A percentile compares a stretch with the other conserved stretches of the same genome.
These are phyloP conservation scores for Turritopsis rubra DNA, from an alignment of 30 jellyfish, hydroid and myxozoan genomes.

Conservation along the genomic window DNA sequence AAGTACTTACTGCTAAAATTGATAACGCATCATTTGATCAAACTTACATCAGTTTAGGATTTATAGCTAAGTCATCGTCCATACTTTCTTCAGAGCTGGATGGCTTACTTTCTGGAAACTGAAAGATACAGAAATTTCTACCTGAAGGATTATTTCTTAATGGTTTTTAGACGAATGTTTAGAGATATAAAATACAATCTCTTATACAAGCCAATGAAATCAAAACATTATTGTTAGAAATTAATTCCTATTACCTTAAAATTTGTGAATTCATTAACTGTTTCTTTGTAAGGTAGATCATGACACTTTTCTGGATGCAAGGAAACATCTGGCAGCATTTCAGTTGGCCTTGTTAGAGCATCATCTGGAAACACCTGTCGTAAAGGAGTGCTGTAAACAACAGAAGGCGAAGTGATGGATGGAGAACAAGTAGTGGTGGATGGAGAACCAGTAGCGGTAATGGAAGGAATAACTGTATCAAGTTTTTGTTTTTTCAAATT, in stretches of 20 bases:
- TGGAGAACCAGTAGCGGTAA: not conserved
- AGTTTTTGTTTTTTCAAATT: constrained; percentile 10
- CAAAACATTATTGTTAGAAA: no score
- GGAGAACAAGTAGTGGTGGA: not conserved
- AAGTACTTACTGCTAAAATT: not conserved
- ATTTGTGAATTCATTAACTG: not conserved
- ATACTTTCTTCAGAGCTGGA: not conserved
- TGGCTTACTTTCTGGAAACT: constrained; percentile 55
- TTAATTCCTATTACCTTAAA: constrained; percentile 15
- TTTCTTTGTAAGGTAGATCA: not conserved
- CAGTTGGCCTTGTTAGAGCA: not conserved
- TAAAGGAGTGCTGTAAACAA: not conserved
- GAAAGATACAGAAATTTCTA: constrained; percentile 2
- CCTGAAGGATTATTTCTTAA: no score
- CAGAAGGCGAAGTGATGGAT: not conserved
- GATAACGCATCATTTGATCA: not conserved
- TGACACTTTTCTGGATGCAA: not conserved
- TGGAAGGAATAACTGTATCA: not conserved
- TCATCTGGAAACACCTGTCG: constrained; percentile 5
- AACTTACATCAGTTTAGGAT: constrained; percentile 63
- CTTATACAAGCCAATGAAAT: no score
- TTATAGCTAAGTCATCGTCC: constrained; percentile 26
- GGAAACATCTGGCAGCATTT: not conserved
- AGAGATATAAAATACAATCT: no score
- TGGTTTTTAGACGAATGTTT: no score